These are phyloP conservation scores for Yoshiicerus persimilis DNA, from an alignment of 1,140 invertebrate genomes.

Conservation along the genomic window DNA sequence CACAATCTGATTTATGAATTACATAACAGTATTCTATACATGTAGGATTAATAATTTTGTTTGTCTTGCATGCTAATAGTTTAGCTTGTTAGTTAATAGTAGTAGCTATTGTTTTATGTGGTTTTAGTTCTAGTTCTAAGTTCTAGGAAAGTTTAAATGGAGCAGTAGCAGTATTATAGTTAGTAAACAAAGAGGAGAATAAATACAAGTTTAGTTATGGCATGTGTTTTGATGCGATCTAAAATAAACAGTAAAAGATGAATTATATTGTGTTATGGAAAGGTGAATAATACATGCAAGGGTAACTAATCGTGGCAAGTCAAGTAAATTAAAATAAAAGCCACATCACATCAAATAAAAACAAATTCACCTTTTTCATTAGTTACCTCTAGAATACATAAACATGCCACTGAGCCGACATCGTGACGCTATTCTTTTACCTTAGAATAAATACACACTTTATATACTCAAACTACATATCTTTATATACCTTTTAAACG, in stretches of 20 bases:
- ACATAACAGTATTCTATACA: too few relatives aligned
- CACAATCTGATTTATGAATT: too few relatives aligned
- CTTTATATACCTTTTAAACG: not conserved
- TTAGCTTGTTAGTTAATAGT: not conserved
- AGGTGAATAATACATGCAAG: not conserved
- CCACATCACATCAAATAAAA: not conserved
- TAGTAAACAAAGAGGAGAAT: too few relatives aligned
- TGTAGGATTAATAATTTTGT: too few relatives aligned
- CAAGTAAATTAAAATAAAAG: not conserved
- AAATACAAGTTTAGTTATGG: not conserved
- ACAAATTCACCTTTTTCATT: not conserved
- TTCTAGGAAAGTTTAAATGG: too few relatives aligned
- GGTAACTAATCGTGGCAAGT: not conserved
- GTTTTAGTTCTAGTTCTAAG: too few relatives aligned
- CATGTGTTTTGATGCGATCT: not conserved
- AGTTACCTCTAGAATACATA: not conserved
- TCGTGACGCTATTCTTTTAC: not conserved
- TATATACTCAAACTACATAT: not conserved
- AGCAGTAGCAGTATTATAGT: too few relatives aligned
- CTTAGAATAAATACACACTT: not conserved
- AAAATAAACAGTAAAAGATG: not conserved
- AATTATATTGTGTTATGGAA: not conserved
- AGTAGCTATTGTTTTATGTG: too few relatives aligned
- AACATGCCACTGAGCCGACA: not conserved
- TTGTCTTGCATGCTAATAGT: not conserved